Evolutionary conservation across 2,888 invertebrate species (phyloP).

Genomic region (Glaucopsyche alexis): DNA sequence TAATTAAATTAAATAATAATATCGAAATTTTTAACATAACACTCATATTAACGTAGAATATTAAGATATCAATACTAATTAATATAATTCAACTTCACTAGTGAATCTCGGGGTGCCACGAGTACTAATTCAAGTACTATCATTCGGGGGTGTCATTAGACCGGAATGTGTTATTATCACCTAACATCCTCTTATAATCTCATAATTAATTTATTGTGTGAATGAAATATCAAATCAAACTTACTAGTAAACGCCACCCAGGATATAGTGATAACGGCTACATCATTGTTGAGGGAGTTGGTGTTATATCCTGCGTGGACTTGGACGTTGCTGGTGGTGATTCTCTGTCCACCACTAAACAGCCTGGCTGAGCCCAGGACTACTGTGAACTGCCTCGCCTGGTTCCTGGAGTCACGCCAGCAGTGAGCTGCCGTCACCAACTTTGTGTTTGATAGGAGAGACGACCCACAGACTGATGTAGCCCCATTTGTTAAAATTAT

Average conservation of each 20-base stretch:
- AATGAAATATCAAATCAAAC: conserved; percentile 30
- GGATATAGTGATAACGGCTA: conserved; percentile 45
- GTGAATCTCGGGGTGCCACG: too few species aligned
- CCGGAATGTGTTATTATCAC: too few species aligned
- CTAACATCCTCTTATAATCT: too few species aligned
- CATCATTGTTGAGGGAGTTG: conserved; percentile 44
- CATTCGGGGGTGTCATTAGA: too few species aligned
- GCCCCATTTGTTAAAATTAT: conserved; percentile 43
- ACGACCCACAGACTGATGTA: conserved; percentile 47
- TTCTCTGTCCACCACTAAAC: conserved; percentile 45
- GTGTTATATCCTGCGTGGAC: conserved; percentile 45
- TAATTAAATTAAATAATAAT: neutral
- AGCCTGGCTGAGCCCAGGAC: conserved; percentile 46
- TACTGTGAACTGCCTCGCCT: conserved; percentile 45
- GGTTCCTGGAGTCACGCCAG: conserved; percentile 44
- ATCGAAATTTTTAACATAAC: too few species aligned
- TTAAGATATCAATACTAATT: too few species aligned
- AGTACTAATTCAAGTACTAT: too few species aligned
- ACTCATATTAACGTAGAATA: too few species aligned
- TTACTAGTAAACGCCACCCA: conserved; percentile 43
- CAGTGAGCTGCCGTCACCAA: conserved; percentile 50
- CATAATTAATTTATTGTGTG: too few species aligned
- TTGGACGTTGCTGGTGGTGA: conserved; percentile 43
- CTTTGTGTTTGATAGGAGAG: conserved; percentile 44
- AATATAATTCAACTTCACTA: too few species aligned